Percentiles rank a stretch among this genome's conserved stretches.
Evolutionary conservation across 2,113 vertebrate species (phyloP).

Genomic region (Charina bottae): DNA sequence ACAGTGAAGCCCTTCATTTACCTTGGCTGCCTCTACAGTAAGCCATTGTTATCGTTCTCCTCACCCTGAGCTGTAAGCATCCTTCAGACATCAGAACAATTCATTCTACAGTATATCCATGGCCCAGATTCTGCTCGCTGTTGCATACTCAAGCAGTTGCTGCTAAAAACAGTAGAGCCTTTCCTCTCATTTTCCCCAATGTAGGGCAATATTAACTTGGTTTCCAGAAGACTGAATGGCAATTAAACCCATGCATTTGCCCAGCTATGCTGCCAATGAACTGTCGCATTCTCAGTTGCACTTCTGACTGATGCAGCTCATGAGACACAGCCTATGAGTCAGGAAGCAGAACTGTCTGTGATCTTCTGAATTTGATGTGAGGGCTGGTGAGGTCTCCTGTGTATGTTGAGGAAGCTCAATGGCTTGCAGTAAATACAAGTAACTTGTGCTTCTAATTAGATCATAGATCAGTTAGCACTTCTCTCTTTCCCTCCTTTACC

Average conservation of each 20-base stretch:
- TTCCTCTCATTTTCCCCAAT: constrained; percentile 4
- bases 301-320: constrained; percentile 31
- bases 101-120: neutral
- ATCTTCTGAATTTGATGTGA: constrained; percentile 41
- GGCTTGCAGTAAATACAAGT: constrained; percentile 30
- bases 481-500: constrained; percentile 21
- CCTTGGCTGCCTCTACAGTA: neutral
- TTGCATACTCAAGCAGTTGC: neutral
- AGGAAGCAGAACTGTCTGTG: constrained; percentile 34
- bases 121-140: neutral
- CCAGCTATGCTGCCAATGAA: constrained; percentile 32
- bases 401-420: constrained; percentile 27
- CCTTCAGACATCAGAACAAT: neutral
- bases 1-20: constrained; percentile 2
- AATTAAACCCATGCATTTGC: constrained; percentile 36
- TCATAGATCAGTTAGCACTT: constrained; percentile 24
- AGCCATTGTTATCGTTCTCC: neutral
- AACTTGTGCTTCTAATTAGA: constrained; percentile 34
- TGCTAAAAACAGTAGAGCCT: neutral
- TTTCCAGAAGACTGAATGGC: constrained; percentile 25
- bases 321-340: constrained; percentile 35
- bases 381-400: constrained; percentile 17
- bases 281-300: constrained; percentile 37
- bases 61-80: neutral
- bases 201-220: constrained; percentile 26